Evolutionary conservation across 2,797 vertebrate genomes (phyloP), one percentile per base, ranked within the genome.

Genomic region (Alectoris magna): DNA sequence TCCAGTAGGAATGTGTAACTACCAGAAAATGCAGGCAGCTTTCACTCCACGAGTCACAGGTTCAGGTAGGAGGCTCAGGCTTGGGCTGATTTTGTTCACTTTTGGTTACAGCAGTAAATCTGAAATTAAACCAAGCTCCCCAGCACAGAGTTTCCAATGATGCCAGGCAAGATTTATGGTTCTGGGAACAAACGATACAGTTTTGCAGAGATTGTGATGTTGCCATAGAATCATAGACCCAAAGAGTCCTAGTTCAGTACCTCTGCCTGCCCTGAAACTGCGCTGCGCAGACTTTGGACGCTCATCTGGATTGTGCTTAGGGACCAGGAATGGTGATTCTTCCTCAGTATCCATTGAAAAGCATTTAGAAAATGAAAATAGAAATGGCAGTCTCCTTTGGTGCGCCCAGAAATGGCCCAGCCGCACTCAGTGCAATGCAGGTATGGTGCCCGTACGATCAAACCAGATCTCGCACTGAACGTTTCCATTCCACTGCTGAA

Each of bases 181-280:
- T 94, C 93, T 96, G 93, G 94, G 94, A 96, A 95, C 93, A 96
- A 93, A 92, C 94, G 68, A 87, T 95, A 93, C 89, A 86, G 94
- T 95, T 96, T 96, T 92, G 80, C 75, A 82, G 81, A 93, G 91
- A 87, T 93, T 91, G 94, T 94, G 88, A 78, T 91, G 94, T 96
- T 95, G 91, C 94, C 95, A 96, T 93, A 96, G 95, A 93, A 49
- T 91, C 91, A 82, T 88, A 94, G 86, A 88, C 80, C 90, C 72
- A 75, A 71, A 55, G 85, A 86, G 80, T 63, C 84, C 82, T 80
- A 43, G 44, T 77, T 60, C 79, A 71, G 75, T 77, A 70, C 46
- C 67, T 84, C 73, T 84, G 87, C 76, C 70, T 83, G 51, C 64
- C 74, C 79, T 75, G 63, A 59, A 62, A 39, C 38, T 18, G 26